A percentile compares a stretch with the other conserved stretches of the same genome.
Evolutionary conservation across 1,140 invertebrate genomes (phyloP).

Genomic region (Helicoverpa armigera): DNA sequence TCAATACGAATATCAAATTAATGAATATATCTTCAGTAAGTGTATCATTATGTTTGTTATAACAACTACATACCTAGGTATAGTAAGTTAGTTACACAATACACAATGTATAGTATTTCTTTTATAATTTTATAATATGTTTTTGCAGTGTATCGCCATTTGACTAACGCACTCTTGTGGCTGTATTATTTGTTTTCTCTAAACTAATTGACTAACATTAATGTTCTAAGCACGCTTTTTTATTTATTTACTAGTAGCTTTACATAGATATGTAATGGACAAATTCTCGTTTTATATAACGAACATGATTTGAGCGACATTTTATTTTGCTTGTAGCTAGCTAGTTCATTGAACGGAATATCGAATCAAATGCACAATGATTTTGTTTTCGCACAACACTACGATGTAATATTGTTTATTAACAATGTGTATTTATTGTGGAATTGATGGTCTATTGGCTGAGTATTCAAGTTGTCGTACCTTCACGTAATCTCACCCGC

Average conservation of each 20-base stretch:
- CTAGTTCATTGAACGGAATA: conserved; percentile 48
- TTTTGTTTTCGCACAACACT: conserved; percentile 55
- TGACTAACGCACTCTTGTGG: conserved; percentile 47
- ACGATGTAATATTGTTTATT: conserved; percentile 47
- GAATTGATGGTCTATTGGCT: conserved; percentile 50
- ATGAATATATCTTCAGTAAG: neutral
- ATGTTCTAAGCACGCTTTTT: conserved; percentile 53
- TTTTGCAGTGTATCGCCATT: conserved; percentile 46
- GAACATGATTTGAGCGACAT: conserved; percentile 51
- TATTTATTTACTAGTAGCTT: conserved; percentile 50
- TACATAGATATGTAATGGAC: conserved; percentile 52
- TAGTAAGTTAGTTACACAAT: conserved; percentile 37
- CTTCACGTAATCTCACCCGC: neutral
- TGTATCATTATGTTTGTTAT: conserved; percentile 8
- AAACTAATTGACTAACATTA: conserved; percentile 48
- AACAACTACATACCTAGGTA: conserved; percentile 26
- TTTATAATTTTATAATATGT: conserved; percentile 23
- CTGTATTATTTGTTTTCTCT: conserved; percentile 44
- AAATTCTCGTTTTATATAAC: conserved; percentile 52
- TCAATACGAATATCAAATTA: neutral
- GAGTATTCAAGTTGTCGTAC: neutral
- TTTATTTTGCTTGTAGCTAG: conserved; percentile 56
- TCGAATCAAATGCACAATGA: conserved; percentile 58
- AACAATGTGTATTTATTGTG: conserved; percentile 52
- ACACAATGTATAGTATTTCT: conserved; percentile 40